A percentile compares a stretch with the other conserved stretches of the same genome.
phyloP scores from a whole-genome alignment of 1,140 invertebrate species.

The Lepidurus couesii region DNA sequence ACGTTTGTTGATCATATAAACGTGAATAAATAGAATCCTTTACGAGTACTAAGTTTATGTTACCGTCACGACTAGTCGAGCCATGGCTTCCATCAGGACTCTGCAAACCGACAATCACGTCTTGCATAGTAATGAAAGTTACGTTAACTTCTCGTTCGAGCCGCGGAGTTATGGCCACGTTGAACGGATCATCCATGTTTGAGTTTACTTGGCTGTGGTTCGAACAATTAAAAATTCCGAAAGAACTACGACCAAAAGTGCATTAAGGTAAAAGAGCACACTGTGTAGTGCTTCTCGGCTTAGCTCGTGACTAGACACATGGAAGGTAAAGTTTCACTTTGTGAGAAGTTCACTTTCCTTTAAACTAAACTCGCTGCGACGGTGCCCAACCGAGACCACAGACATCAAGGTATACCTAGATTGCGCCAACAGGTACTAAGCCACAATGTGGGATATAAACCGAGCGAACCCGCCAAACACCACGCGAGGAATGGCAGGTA shows the following conservation, averaged over 20 bases:
- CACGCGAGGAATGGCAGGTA: background rate
- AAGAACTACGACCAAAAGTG: no score
- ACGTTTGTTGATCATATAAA: no score
- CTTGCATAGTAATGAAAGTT: background rate
- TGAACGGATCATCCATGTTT: slow-evolving; percentile 13
- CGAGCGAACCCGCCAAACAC: background rate
- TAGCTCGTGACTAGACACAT: background rate
- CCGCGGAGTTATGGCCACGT: background rate
- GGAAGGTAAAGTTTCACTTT: slow-evolving; percentile 1
- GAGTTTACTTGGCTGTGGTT: background rate
- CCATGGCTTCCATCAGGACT: background rate
- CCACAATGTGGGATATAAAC: background rate
- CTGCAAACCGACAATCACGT: background rate
- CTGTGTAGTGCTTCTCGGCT: background rate
- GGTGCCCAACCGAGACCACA: background rate
- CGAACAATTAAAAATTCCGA: background rate
- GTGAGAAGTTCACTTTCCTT: background rate
- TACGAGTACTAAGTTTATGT: background rate
- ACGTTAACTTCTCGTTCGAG: background rate
- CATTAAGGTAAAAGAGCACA: background rate
- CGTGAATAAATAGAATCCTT: no score
- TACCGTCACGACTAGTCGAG: background rate
- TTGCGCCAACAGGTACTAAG: background rate
- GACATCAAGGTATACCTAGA: background rate
- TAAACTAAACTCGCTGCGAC: background rate